These are phyloP conservation scores for Didymodactylos carnosus DNA, from an alignment of 2,888 invertebrate species.

Conservation along the genomic window DNA sequence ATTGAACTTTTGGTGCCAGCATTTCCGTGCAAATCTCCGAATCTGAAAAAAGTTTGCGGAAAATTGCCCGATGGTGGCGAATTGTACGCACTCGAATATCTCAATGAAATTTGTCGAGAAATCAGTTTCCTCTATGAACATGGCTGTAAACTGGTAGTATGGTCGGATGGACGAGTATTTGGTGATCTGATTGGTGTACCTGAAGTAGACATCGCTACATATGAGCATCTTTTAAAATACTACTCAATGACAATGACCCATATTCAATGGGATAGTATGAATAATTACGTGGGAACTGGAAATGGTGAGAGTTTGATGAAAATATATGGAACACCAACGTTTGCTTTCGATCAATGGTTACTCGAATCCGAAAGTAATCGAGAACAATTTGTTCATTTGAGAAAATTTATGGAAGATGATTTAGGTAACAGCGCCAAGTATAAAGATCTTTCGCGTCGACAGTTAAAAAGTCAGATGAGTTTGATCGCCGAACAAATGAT, in stretches of 20 bases:
- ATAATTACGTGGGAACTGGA: not conserved
- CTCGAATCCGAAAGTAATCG: not conserved
- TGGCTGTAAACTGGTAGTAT: not conserved
- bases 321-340: not conserved
- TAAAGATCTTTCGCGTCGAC: not conserved
- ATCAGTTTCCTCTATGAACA: not conserved
- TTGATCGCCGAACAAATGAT: not conserved
- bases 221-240: not conserved
- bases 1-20: not conserved
- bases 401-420: not conserved
- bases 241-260: not conserved
- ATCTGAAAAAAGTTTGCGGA: not conserved
- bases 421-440: not conserved
- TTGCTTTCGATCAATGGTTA: not conserved
- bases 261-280: not conserved
- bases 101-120: not conserved
- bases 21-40: not conserved
- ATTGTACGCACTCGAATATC: not conserved
- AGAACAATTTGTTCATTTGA: not conserved
- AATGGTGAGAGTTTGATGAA: not conserved
- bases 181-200: not conserved
- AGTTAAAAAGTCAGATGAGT: not conserved
- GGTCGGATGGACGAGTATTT: not conserved
- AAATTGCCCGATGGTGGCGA: not conserved
- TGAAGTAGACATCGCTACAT: not conserved